phyloP scores from a whole-genome alignment of 2,113 vertebrate genomes.

The Manacus vitellinus region DNA sequence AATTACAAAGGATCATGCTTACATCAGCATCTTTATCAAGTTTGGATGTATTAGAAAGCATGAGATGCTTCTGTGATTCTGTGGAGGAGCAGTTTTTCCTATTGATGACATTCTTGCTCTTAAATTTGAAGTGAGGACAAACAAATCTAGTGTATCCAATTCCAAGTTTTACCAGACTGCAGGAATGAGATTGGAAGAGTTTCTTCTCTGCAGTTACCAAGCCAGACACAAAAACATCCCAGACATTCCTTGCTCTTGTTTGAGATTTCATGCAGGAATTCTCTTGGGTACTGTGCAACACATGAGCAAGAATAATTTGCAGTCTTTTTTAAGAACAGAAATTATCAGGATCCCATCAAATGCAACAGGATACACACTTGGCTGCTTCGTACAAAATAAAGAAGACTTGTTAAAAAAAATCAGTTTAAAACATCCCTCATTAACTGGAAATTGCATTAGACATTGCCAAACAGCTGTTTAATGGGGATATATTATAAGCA shows the following conservation, averaged over 20 bases:
- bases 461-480: slow-evolving; percentile 56
- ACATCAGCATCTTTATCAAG: neutral
- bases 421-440: slow-evolving; percentile 3
- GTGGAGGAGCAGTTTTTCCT: neutral
- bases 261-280: neutral
- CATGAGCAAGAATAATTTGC: neutral
- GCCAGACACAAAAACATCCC: neutral
- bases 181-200: neutral
- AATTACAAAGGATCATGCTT: neutral
- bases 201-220: neutral
- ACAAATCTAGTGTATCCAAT: neutral
- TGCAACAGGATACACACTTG: neutral
- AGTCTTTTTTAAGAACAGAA: neutral
- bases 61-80: neutral
- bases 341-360: neutral
- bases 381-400: neutral
- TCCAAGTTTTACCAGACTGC: neutral
- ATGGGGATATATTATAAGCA: neutral
- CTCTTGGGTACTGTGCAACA: neutral
- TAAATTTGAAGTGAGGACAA: neutral
- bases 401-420: neutral
- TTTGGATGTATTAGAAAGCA: neutral
- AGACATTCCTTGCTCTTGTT: neutral
- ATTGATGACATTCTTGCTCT: neutral
- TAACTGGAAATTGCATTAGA: slow-evolving; percentile 21